phyloP scores from a whole-genome alignment of 2,888 invertebrate genomes.

The Pomacea canaliculata region DNA sequence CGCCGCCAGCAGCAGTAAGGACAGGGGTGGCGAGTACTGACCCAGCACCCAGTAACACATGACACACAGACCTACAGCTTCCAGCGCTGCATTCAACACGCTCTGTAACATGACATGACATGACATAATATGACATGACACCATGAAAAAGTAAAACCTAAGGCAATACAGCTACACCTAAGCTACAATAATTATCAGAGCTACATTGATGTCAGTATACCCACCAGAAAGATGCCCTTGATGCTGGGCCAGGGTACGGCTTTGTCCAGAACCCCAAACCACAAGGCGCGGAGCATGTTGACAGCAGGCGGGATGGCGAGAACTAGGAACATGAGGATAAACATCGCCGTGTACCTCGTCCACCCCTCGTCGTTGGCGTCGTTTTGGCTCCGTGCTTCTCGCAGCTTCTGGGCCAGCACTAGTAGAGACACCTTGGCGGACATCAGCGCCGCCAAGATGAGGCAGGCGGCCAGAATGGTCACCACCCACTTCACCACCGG shows the following conservation, averaged over 20 bases:
- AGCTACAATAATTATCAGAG: no score
- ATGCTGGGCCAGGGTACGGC: slow-evolving; percentile 54
- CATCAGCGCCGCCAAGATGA: slow-evolving; percentile 34
- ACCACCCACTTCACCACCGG: slow-evolving; percentile 46
- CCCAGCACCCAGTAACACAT: slow-evolving; percentile 49
- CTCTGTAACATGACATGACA: slow-evolving; percentile 44
- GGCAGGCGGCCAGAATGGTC: slow-evolving; percentile 33
- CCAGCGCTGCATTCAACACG: slow-evolving; percentile 41
- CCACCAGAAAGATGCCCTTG: slow-evolving; percentile 40
- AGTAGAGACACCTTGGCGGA: slow-evolving; percentile 41
- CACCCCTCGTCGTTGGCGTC: slow-evolving; percentile 25
- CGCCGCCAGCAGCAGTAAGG: slow-evolving; percentile 44
- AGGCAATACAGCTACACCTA: no score
- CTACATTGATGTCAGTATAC: slow-evolving; percentile 11
- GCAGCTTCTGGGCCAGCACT: slow-evolving; percentile 34
- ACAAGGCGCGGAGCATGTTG: slow-evolving; percentile 44
- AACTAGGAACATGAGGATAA: slow-evolving; percentile 25
- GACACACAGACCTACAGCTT: slow-evolving; percentile 52
- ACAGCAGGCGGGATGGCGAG: slow-evolving; percentile 41
- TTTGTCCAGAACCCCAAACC: slow-evolving; percentile 41
- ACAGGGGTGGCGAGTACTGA: slow-evolving; percentile 24
- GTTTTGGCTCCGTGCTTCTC: background rate
- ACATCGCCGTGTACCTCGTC: slow-evolving; percentile 21
- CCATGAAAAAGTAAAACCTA: no score
- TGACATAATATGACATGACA: background rate